Evolutionary conservation across 2,797 vertebrate genomes (phyloP).

Genomic region (Sebastes ruberrimus): DNA sequence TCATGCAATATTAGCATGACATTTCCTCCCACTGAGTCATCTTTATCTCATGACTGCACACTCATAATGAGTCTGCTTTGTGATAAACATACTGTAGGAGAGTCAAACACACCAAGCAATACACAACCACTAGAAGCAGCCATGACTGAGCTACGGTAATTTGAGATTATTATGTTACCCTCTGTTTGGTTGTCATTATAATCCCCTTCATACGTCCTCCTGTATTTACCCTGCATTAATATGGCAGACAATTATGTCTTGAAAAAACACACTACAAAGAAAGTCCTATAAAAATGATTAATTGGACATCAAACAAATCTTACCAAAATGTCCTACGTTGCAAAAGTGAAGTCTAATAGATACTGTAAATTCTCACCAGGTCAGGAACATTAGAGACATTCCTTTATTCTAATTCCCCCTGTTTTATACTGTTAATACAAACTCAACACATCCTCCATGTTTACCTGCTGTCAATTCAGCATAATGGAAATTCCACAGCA

Average conservation of each 20-base stretch:
- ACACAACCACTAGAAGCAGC: background rate
- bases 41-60: slow-evolving; percentile 4
- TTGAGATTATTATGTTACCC: background rate
- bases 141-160: background rate
- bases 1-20: background rate
- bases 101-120: background rate
- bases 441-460: background rate
- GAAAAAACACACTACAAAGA: background rate
- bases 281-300: background rate
- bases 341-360: background rate
- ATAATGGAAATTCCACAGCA: background rate
- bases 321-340: background rate
- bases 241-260: background rate
- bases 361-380: background rate
- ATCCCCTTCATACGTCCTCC: background rate
- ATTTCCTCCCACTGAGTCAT: slow-evolving; percentile 3
- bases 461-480: background rate
- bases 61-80: slow-evolving; percentile 6
- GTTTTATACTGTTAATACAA: background rate
- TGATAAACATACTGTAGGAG: background rate
- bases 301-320: background rate
- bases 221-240: background rate
- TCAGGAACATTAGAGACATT: background rate
- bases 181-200: background rate
- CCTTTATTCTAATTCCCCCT: background rate